These are phyloP conservation scores for Hoplodrina ambigua DNA, from an alignment of 2,888 invertebrate species.

Conservation along the genomic window DNA sequence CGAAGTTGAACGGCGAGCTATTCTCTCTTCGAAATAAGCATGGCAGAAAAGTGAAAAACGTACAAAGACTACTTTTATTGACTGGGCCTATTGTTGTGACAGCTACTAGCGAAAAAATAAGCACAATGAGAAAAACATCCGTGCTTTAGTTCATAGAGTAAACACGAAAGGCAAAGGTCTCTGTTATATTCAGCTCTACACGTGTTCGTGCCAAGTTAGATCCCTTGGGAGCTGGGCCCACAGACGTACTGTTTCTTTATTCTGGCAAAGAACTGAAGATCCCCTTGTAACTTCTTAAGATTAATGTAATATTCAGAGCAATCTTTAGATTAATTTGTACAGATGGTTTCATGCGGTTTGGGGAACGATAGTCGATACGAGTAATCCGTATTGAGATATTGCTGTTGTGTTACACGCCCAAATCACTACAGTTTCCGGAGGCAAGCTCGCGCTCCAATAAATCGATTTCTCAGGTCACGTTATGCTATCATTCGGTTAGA, in stretches of 20 bases:
- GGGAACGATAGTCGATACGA: conserved; percentile 15
- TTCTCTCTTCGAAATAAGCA: conserved; percentile 37
- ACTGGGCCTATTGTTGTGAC: conserved; percentile 47
- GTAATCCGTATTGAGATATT: conserved; percentile 26
- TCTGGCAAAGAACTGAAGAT: conserved; percentile 25
- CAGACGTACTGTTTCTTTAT: conserved; percentile 29
- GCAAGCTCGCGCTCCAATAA: conserved; percentile 30
- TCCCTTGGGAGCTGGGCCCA: conserved; percentile 34
- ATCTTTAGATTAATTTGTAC: conserved; percentile 35
- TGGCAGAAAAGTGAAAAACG: conserved; percentile 39
- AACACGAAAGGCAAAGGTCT: conserved; percentile 30
- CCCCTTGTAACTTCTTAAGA: conserved; percentile 41
- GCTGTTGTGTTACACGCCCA: conserved; percentile 15
- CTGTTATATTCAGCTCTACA: conserved; percentile 45
- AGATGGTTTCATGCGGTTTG: conserved; percentile 13
- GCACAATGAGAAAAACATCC: conserved; percentile 35
- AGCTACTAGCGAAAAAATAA: conserved; percentile 31
- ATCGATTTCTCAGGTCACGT: conserved; percentile 51
- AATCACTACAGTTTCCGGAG: conserved; percentile 25
- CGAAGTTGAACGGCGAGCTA: conserved; percentile 19
- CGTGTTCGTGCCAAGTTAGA: conserved; percentile 32
- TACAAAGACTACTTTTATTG: conserved; percentile 40
- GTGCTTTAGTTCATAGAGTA: conserved; percentile 20
- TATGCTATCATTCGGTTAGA: conserved; percentile 31
- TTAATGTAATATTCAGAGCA: conserved; percentile 47